Conservation (phyloP, 2,888 invertebrate species). For the Oeneis ivallda region DNA sequence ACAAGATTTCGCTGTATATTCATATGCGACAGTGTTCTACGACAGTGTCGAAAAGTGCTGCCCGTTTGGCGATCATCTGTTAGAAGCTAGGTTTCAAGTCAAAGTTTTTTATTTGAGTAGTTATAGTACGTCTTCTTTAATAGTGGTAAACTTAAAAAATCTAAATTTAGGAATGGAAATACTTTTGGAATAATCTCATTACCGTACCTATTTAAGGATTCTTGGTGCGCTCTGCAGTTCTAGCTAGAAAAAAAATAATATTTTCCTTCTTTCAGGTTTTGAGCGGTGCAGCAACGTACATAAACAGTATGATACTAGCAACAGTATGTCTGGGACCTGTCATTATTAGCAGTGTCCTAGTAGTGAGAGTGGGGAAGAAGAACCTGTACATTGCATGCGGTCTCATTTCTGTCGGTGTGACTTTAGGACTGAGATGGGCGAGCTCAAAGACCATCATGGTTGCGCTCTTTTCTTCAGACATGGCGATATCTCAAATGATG, state of each 20-base stretch:
- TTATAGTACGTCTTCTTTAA: too few species aligned
- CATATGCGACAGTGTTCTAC: too few species aligned
- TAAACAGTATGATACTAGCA: slow-evolving; percentile 56
- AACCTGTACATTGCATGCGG: slow-evolving; percentile 46
- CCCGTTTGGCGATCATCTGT: too few species aligned
- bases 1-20: too few species aligned
- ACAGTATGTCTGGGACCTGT: slow-evolving; percentile 47
- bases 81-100: too few species aligned
- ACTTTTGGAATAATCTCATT: too few species aligned
- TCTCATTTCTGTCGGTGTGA: slow-evolving; percentile 42
- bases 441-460: slow-evolving; percentile 55
- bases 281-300: slow-evolving; percentile 53
- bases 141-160: too few species aligned
- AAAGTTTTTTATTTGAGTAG: too few species aligned
- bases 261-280: slow-evolving; percentile 44
- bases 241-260: neutral
- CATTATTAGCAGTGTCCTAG: slow-evolving; percentile 49
- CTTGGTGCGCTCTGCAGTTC: neutral
- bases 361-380: slow-evolving; percentile 58
- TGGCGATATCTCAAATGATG: slow-evolving; percentile 53
- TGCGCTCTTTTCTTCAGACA: slow-evolving; percentile 52
- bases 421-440: slow-evolving; percentile 53
- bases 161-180: too few species aligned
- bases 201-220: too few species aligned
- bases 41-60: too few species aligned